phyloP scores from a whole-genome alignment of 2,888 invertebrate genomes.

The Calephelis perditalis region DNA sequence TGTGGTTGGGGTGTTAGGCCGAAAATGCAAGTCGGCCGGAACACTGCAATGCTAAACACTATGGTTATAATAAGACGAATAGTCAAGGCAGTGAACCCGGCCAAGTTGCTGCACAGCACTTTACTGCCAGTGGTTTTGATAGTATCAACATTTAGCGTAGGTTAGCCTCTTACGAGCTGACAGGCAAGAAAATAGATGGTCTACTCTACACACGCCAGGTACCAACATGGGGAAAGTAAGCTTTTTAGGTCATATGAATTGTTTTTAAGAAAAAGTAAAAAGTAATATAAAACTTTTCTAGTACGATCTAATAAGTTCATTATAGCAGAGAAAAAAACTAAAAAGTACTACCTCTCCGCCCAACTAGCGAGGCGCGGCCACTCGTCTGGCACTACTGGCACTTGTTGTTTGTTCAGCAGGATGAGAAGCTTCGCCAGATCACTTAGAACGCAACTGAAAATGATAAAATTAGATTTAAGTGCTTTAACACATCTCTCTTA shows the following conservation, averaged over 20 bases:
- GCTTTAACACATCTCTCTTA: not conserved
- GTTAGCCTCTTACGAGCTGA: not conserved
- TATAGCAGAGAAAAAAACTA: not conserved
- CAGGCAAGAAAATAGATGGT: not conserved
- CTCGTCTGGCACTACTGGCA: slow-evolving; percentile 86
- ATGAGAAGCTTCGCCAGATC: slow-evolving; percentile 90
- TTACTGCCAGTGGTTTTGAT: not conserved
- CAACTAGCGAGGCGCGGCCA: slow-evolving; percentile 90
- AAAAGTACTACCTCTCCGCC: slow-evolving; percentile 81
- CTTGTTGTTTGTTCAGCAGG: slow-evolving; percentile 86
- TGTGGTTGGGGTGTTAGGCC: too few species aligned
- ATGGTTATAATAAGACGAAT: not conserved
- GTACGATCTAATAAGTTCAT: too few species aligned
- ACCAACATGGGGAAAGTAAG: not conserved
- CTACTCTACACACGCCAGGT: not conserved
- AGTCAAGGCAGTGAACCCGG: not conserved
- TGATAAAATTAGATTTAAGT: slow-evolving; percentile 7
- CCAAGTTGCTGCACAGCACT: not conserved
- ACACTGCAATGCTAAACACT: too few species aligned
- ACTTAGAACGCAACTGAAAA: slow-evolving; percentile 72
- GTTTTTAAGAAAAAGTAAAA: too few species aligned
- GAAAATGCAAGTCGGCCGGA: too few species aligned
- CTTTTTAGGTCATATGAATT: too few species aligned
- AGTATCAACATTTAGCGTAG: not conserved
- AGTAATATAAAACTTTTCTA: too few species aligned